phyloP scores from a whole-genome alignment of 1,140 invertebrate genomes.

The Meloidogyne hapla region DNA sequence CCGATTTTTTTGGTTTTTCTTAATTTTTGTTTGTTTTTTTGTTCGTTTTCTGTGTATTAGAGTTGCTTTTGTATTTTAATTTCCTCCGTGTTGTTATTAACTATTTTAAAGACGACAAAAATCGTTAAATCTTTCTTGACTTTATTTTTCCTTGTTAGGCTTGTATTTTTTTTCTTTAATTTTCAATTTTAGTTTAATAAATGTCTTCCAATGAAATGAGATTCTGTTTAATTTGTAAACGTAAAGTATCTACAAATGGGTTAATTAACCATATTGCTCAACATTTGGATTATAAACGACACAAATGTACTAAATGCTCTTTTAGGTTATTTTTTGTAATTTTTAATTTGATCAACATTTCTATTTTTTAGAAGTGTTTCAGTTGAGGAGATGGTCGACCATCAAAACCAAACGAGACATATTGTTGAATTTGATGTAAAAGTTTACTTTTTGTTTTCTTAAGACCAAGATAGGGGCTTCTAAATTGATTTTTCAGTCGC shows the following conservation, averaged over 20 bases:
- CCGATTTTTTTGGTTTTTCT: too few species aligned
- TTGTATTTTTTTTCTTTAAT: too few species aligned
- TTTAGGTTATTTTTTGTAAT: constrained; percentile 19
- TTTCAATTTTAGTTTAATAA: too few species aligned
- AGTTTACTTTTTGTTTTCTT: not conserved
- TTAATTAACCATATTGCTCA: constrained; percentile 20
- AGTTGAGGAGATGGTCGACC: constrained; percentile 22
- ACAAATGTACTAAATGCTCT: constrained; percentile 16
- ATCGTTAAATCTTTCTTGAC: too few species aligned
- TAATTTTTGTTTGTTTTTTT: too few species aligned
- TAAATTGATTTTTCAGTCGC: not conserved
- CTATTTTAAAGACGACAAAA: too few species aligned
- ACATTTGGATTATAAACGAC: constrained; percentile 23
- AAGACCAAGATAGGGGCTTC: too few species aligned
- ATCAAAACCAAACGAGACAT: constrained; percentile 18
- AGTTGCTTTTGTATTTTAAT: too few species aligned
- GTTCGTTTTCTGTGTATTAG: too few species aligned
- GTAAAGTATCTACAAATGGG: not conserved
- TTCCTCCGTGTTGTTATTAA: too few species aligned
- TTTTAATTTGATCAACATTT: not conserved
- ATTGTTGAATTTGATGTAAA: constrained; percentile 19
- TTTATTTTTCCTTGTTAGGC: too few species aligned
- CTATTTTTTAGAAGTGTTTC: constrained; percentile 11
- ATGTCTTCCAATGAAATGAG: not conserved
- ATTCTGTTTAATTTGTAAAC: constrained; percentile 12